A percentile compares a stretch with the other conserved stretches of the same genome.
Evolutionary conservation across 2,797 vertebrate genomes (phyloP).

Genomic region (Sebastes baramenuke): DNA sequence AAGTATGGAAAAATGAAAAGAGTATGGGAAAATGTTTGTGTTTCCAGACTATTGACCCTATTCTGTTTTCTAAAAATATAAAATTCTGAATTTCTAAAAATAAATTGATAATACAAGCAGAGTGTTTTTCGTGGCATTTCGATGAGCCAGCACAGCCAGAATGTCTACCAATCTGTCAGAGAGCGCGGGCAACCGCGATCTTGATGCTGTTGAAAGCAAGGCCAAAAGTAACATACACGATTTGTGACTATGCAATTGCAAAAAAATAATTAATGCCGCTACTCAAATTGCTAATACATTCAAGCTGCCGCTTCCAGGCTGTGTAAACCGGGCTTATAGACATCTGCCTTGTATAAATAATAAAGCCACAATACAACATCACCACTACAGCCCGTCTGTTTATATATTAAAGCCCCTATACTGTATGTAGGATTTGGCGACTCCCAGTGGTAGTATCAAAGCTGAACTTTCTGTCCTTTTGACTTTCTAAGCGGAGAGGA

Average conservation of each 20-base stretch:
- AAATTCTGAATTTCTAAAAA: too few species aligned
- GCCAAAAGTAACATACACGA: too few species aligned
- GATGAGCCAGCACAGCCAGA: too few species aligned
- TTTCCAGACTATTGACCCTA: too few species aligned
- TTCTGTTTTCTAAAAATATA: too few species aligned
- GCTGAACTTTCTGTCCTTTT: not conserved
- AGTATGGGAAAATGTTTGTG: too few species aligned
- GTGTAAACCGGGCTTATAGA: not conserved
- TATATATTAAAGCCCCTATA: not conserved
- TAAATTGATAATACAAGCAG: too few species aligned
- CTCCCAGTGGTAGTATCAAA: not conserved
- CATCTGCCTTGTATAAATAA: not conserved
- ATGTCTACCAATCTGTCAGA: too few species aligned
- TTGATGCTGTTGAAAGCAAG: too few species aligned
- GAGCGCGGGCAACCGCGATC: too few species aligned
- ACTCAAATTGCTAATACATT: not conserved
- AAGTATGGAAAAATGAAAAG: too few species aligned
- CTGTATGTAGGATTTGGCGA: not conserved
- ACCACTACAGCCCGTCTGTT: not conserved
- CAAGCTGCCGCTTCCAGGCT: not conserved
- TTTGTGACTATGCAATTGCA: not conserved
- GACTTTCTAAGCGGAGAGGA: constrained; percentile 86
- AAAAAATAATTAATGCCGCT: not conserved
- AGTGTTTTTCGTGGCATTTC: too few species aligned
- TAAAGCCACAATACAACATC: not conserved